Conservation (phyloP, 2,113 vertebrate species). For the Bujurquina vittata region DNA sequence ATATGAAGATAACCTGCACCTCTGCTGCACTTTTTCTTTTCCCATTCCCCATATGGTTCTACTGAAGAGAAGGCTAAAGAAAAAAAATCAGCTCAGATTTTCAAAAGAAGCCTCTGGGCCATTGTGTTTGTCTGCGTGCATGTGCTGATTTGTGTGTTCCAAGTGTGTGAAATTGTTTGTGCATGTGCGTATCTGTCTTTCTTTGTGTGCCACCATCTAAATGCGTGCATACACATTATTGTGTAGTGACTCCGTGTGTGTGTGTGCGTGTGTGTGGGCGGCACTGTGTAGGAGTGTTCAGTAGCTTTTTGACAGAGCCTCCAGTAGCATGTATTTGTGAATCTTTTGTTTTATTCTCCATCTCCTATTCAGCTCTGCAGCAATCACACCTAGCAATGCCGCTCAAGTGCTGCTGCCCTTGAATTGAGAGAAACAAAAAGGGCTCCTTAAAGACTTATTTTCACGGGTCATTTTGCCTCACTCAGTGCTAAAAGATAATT, state of each 20-base stretch:
- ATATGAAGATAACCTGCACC: slow-evolving; percentile 79
- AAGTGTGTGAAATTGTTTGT: slow-evolving; percentile 33
- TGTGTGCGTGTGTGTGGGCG: slow-evolving; percentile 57
- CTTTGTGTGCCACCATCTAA: slow-evolving; percentile 62
- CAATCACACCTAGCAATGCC: slow-evolving; percentile 57
- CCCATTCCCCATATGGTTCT: slow-evolving; percentile 69
- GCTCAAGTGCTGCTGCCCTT: slow-evolving; percentile 51
- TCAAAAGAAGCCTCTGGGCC: slow-evolving; percentile 67
- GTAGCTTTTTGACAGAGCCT: slow-evolving; percentile 78
- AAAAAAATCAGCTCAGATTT: slow-evolving; percentile 54
- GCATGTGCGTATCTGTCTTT: slow-evolving; percentile 19
- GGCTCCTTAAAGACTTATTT: slow-evolving; percentile 32
- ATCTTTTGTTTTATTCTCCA: slow-evolving; percentile 74
- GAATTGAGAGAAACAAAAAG: slow-evolving; percentile 32
- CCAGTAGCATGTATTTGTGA: slow-evolving; percentile 73
- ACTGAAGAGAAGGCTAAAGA: slow-evolving; percentile 52
- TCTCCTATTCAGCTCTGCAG: slow-evolving; percentile 58
- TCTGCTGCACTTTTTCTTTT: slow-evolving; percentile 60
- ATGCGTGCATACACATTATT: slow-evolving; percentile 48
- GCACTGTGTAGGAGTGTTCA: slow-evolving; percentile 72
- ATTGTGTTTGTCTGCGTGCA: slow-evolving; percentile 49
- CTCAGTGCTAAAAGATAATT: background rate
- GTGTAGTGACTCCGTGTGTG: slow-evolving; percentile 38
- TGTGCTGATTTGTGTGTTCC: slow-evolving; percentile 34
- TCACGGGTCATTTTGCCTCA: slow-evolving; percentile 18